A percentile compares a stretch with the other conserved stretches of the same genome.
Conservation (phyloP, 2,888 invertebrate species). For the Phanerotoma sp. region DNA sequence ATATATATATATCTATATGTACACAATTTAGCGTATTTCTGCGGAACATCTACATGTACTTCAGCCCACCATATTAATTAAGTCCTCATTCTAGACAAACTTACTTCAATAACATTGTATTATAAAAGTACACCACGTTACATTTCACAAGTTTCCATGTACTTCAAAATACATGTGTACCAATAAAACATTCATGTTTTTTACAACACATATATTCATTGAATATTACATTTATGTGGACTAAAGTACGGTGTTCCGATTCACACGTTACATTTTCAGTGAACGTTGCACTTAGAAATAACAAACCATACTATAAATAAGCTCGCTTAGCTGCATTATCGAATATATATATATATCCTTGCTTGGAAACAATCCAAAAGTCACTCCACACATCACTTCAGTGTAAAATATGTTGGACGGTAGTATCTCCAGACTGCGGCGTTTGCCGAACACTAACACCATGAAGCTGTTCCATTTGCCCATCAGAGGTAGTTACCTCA, state of each 20-base stretch:
- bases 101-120: too few species aligned
- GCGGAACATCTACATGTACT: too few species aligned
- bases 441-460: constrained; percentile 38
- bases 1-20: too few species aligned
- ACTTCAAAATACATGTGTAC: too few species aligned
- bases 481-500: constrained; percentile 35
- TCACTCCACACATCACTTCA: constrained; percentile 51
- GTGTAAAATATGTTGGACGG: constrained; percentile 23
- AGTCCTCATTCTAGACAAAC: too few species aligned
- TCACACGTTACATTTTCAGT: constrained; percentile 6
- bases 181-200: too few species aligned
- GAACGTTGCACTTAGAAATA: constrained; percentile 23
- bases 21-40: too few species aligned
- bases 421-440: constrained; percentile 38
- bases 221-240: constrained; percentile 32
- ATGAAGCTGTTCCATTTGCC: constrained; percentile 25
- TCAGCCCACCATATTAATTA: too few species aligned
- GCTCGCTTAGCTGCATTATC: constrained; percentile 1
- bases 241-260: constrained; percentile 11
- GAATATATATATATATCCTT: neutral
- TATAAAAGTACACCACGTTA: too few species aligned
- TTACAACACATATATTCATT: too few species aligned
- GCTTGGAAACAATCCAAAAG: constrained; percentile 13
- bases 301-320: constrained; percentile 20
- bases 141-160: too few species aligned